Conservation (phyloP, 2,113 vertebrate genomes). For the Labeo rohita region DNA sequence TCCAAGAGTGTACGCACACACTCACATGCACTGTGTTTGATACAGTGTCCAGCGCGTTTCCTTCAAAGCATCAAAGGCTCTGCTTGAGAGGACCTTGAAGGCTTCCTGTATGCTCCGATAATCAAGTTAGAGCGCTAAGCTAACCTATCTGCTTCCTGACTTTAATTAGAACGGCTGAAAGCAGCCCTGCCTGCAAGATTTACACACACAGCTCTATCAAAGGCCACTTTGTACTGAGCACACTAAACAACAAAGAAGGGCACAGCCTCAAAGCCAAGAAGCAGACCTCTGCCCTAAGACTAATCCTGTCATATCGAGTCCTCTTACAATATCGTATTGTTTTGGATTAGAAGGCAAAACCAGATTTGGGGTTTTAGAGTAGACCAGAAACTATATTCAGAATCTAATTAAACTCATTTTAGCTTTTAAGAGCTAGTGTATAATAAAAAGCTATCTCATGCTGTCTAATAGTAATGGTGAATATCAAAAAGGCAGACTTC, state of each 20-base stretch:
- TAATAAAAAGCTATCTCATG: background rate
- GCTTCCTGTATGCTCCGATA: slow-evolving; percentile 59
- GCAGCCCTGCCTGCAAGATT: slow-evolving; percentile 45
- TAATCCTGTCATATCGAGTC: slow-evolving; percentile 4
- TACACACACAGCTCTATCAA: slow-evolving; percentile 56
- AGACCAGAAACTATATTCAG: background rate
- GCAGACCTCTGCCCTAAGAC: slow-evolving; percentile 23
- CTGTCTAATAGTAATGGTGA: background rate
- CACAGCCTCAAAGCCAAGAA: slow-evolving; percentile 42
- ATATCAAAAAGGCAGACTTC: background rate
- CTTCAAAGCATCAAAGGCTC: slow-evolving; percentile 48
- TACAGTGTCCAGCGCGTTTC: slow-evolving; percentile 46
- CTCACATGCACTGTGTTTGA: background rate
- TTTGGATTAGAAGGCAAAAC: slow-evolving; percentile 9
- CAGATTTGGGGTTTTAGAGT: background rate
- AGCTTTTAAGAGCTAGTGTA: background rate
- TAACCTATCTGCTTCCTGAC: slow-evolving; percentile 60
- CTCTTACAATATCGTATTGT: background rate
- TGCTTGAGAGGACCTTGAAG: slow-evolving; percentile 27
- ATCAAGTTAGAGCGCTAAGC: slow-evolving; percentile 45
- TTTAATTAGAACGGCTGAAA: slow-evolving; percentile 61
- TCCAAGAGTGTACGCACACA: background rate
- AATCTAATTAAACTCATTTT: background rate
- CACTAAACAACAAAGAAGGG: slow-evolving; percentile 38
- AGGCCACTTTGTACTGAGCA: slow-evolving; percentile 56